These are phyloP conservation scores for Hirundo rustica DNA, from an alignment of 2,797 vertebrate species.

Conservation along the genomic window DNA sequence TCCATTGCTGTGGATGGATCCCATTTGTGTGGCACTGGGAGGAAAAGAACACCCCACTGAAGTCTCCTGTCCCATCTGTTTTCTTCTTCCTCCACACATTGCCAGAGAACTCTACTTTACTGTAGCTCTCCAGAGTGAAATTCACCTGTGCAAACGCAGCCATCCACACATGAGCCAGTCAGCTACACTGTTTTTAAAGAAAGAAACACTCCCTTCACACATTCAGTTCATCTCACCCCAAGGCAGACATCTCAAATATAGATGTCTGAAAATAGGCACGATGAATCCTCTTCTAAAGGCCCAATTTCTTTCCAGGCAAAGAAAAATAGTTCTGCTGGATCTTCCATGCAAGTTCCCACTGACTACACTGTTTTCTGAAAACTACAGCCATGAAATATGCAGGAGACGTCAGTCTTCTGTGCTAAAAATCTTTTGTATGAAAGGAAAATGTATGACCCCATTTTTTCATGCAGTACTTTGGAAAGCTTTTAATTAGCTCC, in stretches of 20 bases:
- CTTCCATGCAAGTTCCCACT: not conserved
- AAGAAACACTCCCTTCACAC: not conserved
- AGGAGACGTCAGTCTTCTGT: not conserved
- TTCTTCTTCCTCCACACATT: not conserved
- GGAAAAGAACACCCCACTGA: not conserved
- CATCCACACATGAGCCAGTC: not conserved
- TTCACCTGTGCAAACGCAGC: not conserved
- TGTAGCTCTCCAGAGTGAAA: not conserved
- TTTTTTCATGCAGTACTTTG: not conserved
- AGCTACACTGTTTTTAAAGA: not conserved
- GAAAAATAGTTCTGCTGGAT: not conserved
- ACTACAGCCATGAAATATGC: not conserved
- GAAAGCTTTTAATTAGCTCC: constrained; percentile 15
- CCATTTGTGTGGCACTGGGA: not conserved
- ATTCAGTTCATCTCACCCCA: not conserved
- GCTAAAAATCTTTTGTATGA: not conserved
- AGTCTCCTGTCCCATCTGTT: not conserved
- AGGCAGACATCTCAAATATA: not conserved
- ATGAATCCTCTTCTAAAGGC: not conserved
- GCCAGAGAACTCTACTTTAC: not conserved
- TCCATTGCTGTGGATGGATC: not conserved
- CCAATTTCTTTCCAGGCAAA: not conserved
- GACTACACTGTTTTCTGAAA: not conserved
- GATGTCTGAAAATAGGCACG: not conserved
- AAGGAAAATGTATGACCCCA: not conserved